Evolutionary conservation across 2,797 vertebrate genomes (phyloP).

Genomic region (Siniperca undulata): DNA sequence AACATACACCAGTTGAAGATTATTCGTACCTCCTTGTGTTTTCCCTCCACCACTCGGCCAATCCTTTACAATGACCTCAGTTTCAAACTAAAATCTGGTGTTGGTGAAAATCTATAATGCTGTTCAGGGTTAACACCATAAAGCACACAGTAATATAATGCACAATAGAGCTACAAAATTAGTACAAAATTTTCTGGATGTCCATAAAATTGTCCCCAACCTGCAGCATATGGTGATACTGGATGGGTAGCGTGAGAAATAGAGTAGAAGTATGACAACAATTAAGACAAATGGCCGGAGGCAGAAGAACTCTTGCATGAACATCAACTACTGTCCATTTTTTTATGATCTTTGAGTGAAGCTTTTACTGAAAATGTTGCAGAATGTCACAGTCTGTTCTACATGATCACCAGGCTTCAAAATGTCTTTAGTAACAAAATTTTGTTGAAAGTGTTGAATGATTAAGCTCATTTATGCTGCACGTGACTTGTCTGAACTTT

Average conservation of each 20-base stretch:
- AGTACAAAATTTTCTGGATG: neutral
- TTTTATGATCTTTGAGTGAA: neutral
- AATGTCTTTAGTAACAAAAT: neutral
- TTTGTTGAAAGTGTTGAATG: neutral
- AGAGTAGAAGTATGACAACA: neutral
- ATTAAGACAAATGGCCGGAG: neutral
- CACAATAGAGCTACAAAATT: neutral
- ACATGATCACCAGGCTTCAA: neutral
- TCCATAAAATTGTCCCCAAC: neutral
- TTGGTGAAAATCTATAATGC: neutral
- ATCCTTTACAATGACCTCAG: neutral
- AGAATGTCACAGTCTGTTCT: neutral
- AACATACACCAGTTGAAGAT: neutral
- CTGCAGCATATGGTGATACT: neutral
- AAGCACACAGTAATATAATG: neutral
- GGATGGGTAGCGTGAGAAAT: neutral
- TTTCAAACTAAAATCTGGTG: neutral
- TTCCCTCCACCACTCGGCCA: neutral
- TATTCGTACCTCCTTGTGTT: neutral
- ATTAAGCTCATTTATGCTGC: neutral
- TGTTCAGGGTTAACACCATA: neutral
- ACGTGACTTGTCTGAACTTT: neutral
- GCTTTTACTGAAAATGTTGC: neutral
- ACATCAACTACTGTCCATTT: no score
- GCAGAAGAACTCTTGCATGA: neutral